Evolutionary conservation across 2,888 invertebrate genomes (phyloP).

Genomic region (Nasonovia ribisnigri): DNA sequence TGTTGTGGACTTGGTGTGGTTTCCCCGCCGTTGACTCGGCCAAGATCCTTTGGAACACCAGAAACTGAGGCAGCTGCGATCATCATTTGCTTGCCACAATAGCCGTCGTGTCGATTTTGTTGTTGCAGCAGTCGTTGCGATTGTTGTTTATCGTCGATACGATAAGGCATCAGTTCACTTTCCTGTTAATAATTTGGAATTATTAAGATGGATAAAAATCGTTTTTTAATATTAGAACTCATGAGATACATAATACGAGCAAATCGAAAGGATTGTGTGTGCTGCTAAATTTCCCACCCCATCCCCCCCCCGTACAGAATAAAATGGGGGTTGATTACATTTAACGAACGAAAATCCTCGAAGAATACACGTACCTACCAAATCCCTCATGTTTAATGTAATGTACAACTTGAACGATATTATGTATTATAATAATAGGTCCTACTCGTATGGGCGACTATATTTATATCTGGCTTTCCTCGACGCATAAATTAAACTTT

Average conservation of each 20-base stretch:
- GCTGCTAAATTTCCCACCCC: too few relatives aligned
- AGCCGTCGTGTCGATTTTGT: background rate
- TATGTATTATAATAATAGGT: background rate
- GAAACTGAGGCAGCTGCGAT: background rate
- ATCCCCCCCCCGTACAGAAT: background rate
- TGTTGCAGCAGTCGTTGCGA: background rate
- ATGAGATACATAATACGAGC: background rate
- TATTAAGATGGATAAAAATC: background rate
- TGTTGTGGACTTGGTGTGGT: background rate
- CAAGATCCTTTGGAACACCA: background rate
- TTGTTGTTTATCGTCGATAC: background rate
- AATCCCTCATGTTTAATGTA: background rate
- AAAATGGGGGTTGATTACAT: background rate
- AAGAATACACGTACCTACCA: background rate
- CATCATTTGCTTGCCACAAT: constrained; percentile 34
- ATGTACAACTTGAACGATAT: background rate
- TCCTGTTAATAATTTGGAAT: background rate
- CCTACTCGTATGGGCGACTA: background rate
- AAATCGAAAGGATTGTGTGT: background rate
- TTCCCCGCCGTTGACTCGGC: background rate
- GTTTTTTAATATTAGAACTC: background rate
- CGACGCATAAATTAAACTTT: background rate
- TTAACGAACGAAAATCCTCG: background rate
- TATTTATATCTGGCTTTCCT: background rate
- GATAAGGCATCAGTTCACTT: background rate